Base-by-base conservation (phyloP, 1,140 invertebrate species). In the Neelides sp. region DNA sequence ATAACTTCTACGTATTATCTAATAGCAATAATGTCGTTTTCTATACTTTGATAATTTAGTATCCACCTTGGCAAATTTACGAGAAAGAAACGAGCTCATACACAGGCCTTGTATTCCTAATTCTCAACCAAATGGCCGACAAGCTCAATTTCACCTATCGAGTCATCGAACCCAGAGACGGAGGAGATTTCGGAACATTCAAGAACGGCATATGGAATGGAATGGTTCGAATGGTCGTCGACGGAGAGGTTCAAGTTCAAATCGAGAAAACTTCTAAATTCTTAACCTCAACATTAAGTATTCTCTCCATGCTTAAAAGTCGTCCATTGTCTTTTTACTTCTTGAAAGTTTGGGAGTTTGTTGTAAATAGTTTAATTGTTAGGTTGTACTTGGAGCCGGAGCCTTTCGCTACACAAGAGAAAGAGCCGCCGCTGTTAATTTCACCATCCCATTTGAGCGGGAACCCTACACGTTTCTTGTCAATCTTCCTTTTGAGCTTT, bases 41-140 rank as follows among this genome's bases (percentile, higher is more conserved):
- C n/a, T n/a, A n/a, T n/a, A n/a, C n/a, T 57, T 12, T 17, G n/a
- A 42, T 27, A 54, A 27, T 53, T 7, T 54, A 89, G 85, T 85
- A 82, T 71, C 85, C 85, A 2, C 85, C 85, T 0, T 90, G 85
- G 85, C 82, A 85, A 62, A 79, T 82, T 8, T 64, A 79, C 49
- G 67, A 71, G 15, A 68, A 69, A 2, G 79, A 78, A 0, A 61
- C 69, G 0, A 66, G 76, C 1, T 64, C 69, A 0, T 69, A 74
- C 46, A 78, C 77, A 57, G 85, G 85, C 20, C 68, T 89, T 22
- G 72, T 85, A 15, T 85, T 89, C 64, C 82, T 91, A 64, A 78
- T 91, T 27, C 55, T 92, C 0, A 74, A 79, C 54, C 76, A 87
- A 58, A 64, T 92, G n/a, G 73, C 80, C 0, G 71, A 71, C 7